Evolutionary conservation across 1,140 invertebrate genomes (phyloP).

Genomic region (Zophobas atratus): DNA sequence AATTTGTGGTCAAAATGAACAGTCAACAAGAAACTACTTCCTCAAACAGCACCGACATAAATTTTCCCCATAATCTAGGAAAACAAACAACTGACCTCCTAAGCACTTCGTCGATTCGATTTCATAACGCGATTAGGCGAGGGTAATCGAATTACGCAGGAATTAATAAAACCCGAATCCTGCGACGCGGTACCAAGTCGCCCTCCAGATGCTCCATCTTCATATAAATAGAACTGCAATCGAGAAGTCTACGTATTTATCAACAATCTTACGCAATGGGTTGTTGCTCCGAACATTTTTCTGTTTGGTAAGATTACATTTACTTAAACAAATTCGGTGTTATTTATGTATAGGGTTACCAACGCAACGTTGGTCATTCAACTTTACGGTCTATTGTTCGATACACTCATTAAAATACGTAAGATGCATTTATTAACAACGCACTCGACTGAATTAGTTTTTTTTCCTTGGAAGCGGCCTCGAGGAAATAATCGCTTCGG

Average conservation of each 20-base stretch:
- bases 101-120: not conserved
- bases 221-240: constrained; percentile 39
- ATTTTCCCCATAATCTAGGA: constrained; percentile 6
- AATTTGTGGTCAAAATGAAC: no score
- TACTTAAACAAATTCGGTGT: constrained; percentile 49
- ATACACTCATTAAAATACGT: constrained; percentile 48
- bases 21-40: not conserved
- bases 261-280: constrained; percentile 45
- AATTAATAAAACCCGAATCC: constrained; percentile 1
- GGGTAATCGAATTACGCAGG: constrained; percentile 21
- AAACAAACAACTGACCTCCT: constrained; percentile 18
- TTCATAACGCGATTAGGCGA: constrained; percentile 22
- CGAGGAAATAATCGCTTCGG: constrained; percentile 25
- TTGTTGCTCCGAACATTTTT: constrained; percentile 46
- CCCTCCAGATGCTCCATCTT: constrained; percentile 28
- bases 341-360: constrained; percentile 44
- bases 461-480: constrained; percentile 7
- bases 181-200: no score
- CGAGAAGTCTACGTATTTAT: constrained; percentile 41
- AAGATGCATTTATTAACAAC: constrained; percentile 47
- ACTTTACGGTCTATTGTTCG: constrained; percentile 45
- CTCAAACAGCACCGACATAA: not conserved
- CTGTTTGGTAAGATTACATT: constrained; percentile 48
- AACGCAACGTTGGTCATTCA: constrained; percentile 48
- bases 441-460: constrained; percentile 26